phyloP scores from a whole-genome alignment of 2,888 invertebrate genomes.

The Pristionchus maxplancki region DNA sequence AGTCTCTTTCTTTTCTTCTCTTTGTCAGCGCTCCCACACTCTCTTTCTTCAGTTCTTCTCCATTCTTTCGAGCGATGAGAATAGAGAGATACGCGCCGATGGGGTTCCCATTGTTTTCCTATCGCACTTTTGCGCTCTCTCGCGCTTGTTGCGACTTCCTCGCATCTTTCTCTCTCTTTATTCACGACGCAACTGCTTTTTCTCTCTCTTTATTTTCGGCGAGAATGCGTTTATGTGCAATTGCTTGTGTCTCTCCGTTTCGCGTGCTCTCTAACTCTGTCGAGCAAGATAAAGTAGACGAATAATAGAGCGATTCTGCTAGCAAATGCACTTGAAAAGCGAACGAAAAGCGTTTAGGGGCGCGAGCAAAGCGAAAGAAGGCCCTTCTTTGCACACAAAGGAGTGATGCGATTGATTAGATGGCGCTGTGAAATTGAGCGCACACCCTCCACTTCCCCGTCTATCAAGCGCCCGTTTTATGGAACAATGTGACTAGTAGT shows the following conservation, averaged over 20 bases:
- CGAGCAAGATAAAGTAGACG: no score
- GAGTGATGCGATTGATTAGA: constrained; percentile 33
- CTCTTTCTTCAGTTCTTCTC: constrained; percentile 9
- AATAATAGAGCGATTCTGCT: background rate
- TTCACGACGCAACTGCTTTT: background rate
- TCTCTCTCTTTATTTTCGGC: background rate
- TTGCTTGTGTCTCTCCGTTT: background rate
- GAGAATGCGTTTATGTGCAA: background rate
- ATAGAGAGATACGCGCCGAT: constrained; percentile 2
- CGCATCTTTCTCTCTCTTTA: background rate
- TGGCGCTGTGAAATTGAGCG: background rate
- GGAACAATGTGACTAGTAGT: background rate
- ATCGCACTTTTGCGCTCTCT: constrained; percentile 27
- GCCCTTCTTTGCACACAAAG: background rate
- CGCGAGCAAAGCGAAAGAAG: background rate
- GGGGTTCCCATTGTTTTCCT: constrained; percentile 27
- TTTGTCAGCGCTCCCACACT: background rate
- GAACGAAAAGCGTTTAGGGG: background rate
- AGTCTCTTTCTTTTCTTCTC: constrained; percentile 40
- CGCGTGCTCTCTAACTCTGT: background rate
- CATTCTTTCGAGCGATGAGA: constrained; percentile 20
- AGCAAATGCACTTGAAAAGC: constrained; percentile 7
- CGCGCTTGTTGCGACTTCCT: background rate
- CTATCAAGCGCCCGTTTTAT: background rate
- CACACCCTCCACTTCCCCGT: background rate